Evolutionary conservation across 2,888 invertebrate species (phyloP), one percentile per base, ranked within the genome.

Genomic region (Ectemnius lituratus): DNA sequence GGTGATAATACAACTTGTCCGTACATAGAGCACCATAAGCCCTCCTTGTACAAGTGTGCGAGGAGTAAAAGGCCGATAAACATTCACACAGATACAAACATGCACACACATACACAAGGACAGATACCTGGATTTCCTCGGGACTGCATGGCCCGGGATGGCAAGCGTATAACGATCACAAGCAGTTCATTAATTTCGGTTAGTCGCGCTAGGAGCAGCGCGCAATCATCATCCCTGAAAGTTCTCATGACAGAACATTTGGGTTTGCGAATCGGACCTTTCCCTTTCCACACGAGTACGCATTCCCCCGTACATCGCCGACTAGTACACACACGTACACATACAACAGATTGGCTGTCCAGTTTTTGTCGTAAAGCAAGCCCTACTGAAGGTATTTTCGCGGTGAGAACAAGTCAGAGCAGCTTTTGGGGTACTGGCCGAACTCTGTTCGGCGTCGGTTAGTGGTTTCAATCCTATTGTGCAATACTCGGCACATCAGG

Each of bases 221-320:
- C 14, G 45, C 5, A 56, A 59, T 57, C 64, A 37, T 56, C 14
- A 18, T 64, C 37, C 18, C 58, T 64, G 52, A 68, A 72, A 64
- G 64, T 78, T 76, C 75, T 78, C 62, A 71, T 71, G 67, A 62
- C 70, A 23, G 70, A 75, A 78, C 73, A 52, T 67, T 69, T 75
- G 60, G 57, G 65, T 66, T 75, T 56, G 58, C 20, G 60, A 27
- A 28, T 27, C 13, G 23, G 37, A 37, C 37, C 37, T 37, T 37
- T 37, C 37, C 37, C 11, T 37, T 37, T 37, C 37, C 37, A 11
- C 37, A 37, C 37, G 37, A 37, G 37, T 37, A 37, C 37, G 37
- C 37, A 65, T 58, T 45, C 16, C 8, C 14, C 45, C 23, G 58
- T 52, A n/a, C 27, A 73, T 76, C 57, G 5, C 37, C 37, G 37